These are phyloP conservation scores for Brachyhypopomus occidentalis DNA, from an alignment of 2,113 vertebrate genomes.

Conservation along the genomic window DNA sequence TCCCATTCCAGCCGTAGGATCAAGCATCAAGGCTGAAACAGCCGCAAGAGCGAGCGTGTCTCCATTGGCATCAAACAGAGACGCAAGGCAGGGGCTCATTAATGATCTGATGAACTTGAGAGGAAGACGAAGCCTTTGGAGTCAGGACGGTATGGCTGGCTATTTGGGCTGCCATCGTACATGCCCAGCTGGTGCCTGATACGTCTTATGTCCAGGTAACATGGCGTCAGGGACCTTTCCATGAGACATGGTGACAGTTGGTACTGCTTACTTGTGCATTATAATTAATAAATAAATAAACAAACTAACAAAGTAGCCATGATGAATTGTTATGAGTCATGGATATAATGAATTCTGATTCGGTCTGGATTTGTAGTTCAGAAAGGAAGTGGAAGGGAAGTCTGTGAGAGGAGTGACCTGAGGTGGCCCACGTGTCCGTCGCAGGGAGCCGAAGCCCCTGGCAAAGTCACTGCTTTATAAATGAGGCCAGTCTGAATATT, in stretches of 20 bases:
- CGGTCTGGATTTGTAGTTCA: background rate
- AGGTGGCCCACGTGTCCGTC: background rate
- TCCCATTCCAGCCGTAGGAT: background rate
- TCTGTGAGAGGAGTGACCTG: background rate
- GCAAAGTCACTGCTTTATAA: background rate
- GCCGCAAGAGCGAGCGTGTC: background rate
- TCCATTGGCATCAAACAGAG: conserved; percentile 16
- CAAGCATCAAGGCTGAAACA: background rate
- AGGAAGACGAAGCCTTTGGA: background rate
- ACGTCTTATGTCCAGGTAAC: conserved; percentile 7
- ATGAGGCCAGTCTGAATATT: background rate
- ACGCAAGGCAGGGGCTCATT: background rate
- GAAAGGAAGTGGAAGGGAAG: background rate
- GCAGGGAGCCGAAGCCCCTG: background rate
- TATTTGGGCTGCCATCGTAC: conserved; percentile 26
- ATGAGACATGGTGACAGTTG: conserved; percentile 20
- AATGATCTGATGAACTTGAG: conserved; percentile 15
- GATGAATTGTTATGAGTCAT: background rate
- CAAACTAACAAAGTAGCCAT: background rate
- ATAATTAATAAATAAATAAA: no score
- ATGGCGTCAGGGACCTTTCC: conserved; percentile 9
- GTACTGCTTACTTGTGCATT: conserved; percentile 19
- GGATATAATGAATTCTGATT: background rate
- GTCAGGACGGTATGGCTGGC: background rate
- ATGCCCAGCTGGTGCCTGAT: conserved; percentile 14